Conservation (phyloP, 2,797 vertebrate genomes). For the Hapalemur alaotrensis region DNA sequence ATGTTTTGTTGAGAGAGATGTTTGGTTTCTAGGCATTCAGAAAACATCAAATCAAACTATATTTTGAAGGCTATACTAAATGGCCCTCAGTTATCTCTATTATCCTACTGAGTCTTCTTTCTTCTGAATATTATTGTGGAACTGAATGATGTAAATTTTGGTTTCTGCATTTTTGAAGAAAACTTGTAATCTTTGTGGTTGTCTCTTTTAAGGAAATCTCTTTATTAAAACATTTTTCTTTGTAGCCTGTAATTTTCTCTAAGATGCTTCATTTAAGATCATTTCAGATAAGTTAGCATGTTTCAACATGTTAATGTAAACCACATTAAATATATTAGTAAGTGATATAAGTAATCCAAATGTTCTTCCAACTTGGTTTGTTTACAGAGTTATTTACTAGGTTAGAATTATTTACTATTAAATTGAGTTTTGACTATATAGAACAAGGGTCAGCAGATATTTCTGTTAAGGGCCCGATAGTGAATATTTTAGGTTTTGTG, state of each 20-base stretch:
- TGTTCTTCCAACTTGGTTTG: not conserved
- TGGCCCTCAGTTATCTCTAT: not conserved
- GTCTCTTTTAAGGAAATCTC: not conserved
- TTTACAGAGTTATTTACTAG: slow-evolving; percentile 20
- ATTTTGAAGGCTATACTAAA: not conserved
- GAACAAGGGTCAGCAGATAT: not conserved
- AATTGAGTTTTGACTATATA: not conserved
- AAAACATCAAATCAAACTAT: not conserved
- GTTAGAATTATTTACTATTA: not conserved
- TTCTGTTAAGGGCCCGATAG: not conserved
- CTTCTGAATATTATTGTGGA: not conserved
- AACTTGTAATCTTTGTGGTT: not conserved
- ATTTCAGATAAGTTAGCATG: slow-evolving; percentile 13
- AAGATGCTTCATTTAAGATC: slow-evolving; percentile 32
- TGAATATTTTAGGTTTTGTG: slow-evolving; percentile 15
- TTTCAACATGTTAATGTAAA: slow-evolving; percentile 2
- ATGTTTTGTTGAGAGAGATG: not conserved
- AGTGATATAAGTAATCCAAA: not conserved
- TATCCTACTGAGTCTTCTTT: not conserved
- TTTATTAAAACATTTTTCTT: not conserved
- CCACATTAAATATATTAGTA: not conserved
- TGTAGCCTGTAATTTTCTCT: slow-evolving; percentile 3
- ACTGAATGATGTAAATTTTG: slow-evolving; percentile 13
- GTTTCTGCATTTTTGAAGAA: not conserved
- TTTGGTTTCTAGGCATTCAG: not conserved